Evolutionary conservation across 92 coral and sea anemone genomes (phyloP).

Genomic region (Meandrina meandrites): DNA sequence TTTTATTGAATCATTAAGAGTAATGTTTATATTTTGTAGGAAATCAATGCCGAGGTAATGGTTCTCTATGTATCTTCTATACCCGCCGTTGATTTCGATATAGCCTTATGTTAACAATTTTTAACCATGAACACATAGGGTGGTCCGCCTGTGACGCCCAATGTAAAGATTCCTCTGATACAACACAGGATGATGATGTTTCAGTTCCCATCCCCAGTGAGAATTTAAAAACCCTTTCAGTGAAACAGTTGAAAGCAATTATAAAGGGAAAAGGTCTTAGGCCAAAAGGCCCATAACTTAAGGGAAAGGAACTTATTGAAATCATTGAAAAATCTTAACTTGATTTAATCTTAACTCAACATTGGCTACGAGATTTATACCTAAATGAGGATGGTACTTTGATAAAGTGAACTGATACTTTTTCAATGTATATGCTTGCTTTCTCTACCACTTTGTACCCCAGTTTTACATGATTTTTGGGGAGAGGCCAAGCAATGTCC

Average conservation of each 20-base stretch:
- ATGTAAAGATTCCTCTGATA: not conserved
- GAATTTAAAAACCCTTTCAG: constrained; percentile 27
- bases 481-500: constrained; percentile 43
- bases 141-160: too few species aligned
- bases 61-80: too few species aligned
- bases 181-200: constrained; percentile 22
- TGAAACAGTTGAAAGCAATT: constrained; percentile 43
- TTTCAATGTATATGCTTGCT: constrained; percentile 43
- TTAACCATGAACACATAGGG: too few species aligned
- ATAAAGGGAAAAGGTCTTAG: constrained; percentile 52
- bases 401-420: constrained; percentile 41
- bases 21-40: too few species aligned
- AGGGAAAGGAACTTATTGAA: constrained; percentile 46
- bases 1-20: too few species aligned
- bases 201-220: constrained; percentile 28
- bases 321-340: constrained; percentile 4
- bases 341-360: not conserved
- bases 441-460: constrained; percentile 26
- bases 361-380: not conserved
- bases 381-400: constrained; percentile 38
- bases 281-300: constrained; percentile 54
- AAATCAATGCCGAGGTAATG: too few species aligned
- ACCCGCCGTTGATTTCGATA: too few species aligned
- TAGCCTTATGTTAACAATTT: too few species aligned
- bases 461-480: constrained; percentile 32